Evolutionary conservation across 2,113 vertebrate genomes (phyloP), one percentile per base, ranked within the genome.

Genomic region (Ornithorhynchus anatinus): DNA sequence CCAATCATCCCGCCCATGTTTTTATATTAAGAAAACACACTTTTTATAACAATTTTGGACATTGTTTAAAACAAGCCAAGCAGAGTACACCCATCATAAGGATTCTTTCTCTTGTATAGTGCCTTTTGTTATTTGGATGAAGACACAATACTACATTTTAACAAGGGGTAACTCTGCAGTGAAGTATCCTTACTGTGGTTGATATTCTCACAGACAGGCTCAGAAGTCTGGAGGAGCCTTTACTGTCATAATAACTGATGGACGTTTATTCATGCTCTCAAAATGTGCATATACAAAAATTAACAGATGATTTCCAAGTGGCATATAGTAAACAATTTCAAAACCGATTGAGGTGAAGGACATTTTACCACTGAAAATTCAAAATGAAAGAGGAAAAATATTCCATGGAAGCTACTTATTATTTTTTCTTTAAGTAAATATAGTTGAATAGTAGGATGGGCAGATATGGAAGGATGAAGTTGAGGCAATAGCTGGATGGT

Each of bases 1-100:
- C 60, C 68, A 59, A 51, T 74, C 60, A 72, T 7, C 40, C 74
- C 79, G 44, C 6, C 78, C 37, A 27, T 36, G 51, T 58, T 71
- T 57, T 31, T 44, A 19, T 67, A 66, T 12, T 35, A 57, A 71
- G 27, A 22, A 32, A 69, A 22, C 10, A 47, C 5, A 50, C 3
- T n/a, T 50, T 47, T 16, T 22, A 23, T 37, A 48, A 43, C 7
- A 11, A 35, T 62, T 29, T 80, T 44, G 39, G 59, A 32, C 19
- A 57, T 68, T 59, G 62, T 75, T 59, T 67, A 72, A 17, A 70
- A 45, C 12, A 74, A 19, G 3, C 14, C 33, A 22, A 73, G 65
- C 42, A 51, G 57, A 58, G 10, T 15, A 64, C 35, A 25, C 17
- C 51, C 2, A 44, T 73, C 62, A 19, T 53, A 44, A 37, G 70